Conservation (phyloP, 2,797 vertebrate species). For the Phaenicophaeus curvirostris region DNA sequence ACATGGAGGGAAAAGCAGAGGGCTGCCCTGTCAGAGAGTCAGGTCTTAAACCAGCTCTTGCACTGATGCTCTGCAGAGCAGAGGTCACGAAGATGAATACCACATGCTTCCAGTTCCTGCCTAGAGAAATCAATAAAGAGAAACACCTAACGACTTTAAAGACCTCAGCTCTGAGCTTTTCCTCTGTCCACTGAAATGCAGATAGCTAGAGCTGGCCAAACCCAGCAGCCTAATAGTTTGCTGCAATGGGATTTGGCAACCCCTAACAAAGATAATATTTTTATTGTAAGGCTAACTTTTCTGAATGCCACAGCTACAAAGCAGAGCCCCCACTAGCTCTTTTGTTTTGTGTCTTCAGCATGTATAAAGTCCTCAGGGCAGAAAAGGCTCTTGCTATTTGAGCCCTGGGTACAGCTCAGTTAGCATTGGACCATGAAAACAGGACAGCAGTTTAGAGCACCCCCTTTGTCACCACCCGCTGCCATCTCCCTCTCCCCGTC, state of each 20-base stretch:
- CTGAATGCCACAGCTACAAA: neutral
- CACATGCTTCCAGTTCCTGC: neutral
- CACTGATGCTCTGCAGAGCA: neutral
- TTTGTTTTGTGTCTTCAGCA: neutral
- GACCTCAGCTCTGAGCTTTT: neutral
- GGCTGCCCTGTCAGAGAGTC: neutral
- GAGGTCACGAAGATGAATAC: fast-evolving
- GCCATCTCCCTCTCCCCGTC: neutral
- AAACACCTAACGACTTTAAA: neutral
- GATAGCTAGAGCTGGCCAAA: neutral
- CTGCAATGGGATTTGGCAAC: neutral
- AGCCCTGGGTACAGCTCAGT: neutral
- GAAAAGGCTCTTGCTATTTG: neutral
- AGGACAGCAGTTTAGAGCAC: neutral
- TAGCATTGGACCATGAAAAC: neutral
- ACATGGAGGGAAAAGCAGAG: neutral
- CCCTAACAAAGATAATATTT: neutral
- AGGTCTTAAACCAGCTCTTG: neutral
- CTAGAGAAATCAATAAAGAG: neutral
- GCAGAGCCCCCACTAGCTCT: neutral
- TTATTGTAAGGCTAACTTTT: neutral
- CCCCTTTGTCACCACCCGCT: neutral
- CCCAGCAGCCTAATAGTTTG: neutral
- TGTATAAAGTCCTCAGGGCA: neutral
- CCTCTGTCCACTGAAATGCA: neutral